Evolutionary conservation across 2,888 invertebrate species (phyloP).

Genomic region (Apamea monoglypha): DNA sequence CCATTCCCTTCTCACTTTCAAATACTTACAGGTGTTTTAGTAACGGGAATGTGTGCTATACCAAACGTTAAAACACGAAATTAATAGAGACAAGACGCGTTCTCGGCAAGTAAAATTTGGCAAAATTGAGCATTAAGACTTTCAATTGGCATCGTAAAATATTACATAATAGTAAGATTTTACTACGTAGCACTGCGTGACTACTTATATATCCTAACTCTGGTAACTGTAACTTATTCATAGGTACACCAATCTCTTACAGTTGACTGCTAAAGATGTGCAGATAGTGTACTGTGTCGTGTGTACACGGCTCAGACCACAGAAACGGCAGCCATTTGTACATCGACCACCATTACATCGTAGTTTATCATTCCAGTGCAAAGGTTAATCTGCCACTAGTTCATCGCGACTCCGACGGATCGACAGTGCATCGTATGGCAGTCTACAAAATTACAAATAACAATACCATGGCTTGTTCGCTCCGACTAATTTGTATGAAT

Average conservation of each 20-base stretch:
- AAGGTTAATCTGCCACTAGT: constrained; percentile 22
- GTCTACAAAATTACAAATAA: constrained; percentile 45
- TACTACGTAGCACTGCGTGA: constrained; percentile 83
- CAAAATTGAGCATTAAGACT: constrained; percentile 90
- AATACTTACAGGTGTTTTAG: constrained; percentile 69
- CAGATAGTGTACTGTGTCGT: constrained; percentile 68
- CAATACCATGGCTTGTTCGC: constrained; percentile 38
- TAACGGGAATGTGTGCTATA: constrained; percentile 76
- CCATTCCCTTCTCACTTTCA: constrained; percentile 74
- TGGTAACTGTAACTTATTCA: constrained; percentile 88
- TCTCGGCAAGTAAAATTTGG: constrained; percentile 90
- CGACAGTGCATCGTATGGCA: constrained; percentile 27
- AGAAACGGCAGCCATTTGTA: constrained; percentile 64
- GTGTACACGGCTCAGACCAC: constrained; percentile 67
- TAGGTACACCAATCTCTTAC: constrained; percentile 81
- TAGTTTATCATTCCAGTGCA: constrained; percentile 21
- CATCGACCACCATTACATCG: constrained; percentile 29
- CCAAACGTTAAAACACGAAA: constrained; percentile 77
- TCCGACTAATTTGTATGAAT: constrained; percentile 37
- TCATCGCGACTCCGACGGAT: constrained; percentile 10
- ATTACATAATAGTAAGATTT: constrained; percentile 81
- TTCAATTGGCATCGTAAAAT: constrained; percentile 87
- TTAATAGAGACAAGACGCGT: constrained; percentile 85
- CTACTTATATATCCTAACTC: constrained; percentile 85
- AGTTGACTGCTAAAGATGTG: constrained; percentile 72